These are phyloP conservation scores for Centropus bengalensis DNA, from an alignment of 2,113 vertebrate genomes.

Conservation along the genomic window DNA sequence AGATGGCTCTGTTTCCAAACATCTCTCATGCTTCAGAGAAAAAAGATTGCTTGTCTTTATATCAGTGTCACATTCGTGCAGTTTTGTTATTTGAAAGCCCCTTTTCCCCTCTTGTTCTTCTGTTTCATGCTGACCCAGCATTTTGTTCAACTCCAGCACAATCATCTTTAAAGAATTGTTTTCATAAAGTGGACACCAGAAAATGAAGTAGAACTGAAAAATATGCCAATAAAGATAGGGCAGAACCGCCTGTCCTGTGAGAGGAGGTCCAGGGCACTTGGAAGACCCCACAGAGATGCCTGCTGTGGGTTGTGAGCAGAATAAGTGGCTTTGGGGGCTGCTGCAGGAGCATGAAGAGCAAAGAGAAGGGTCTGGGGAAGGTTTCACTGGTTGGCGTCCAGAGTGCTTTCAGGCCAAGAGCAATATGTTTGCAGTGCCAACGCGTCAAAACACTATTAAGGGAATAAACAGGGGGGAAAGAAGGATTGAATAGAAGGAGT, in stretches of 20 bases:
- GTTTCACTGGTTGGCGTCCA: not conserved
- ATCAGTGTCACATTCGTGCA: not conserved
- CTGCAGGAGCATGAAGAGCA: not conserved
- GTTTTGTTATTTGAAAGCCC: constrained; percentile 1
- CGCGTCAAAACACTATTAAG: not conserved
- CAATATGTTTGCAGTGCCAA: not conserved
- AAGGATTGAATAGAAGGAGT: not conserved
- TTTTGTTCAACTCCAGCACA: not conserved
- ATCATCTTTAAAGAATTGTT: constrained; percentile 55
- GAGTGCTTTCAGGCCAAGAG: not conserved
- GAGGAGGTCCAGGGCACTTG: not conserved
- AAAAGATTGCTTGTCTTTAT: constrained; percentile 7
- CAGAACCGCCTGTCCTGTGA: not conserved
- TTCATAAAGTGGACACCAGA: constrained; percentile 57
- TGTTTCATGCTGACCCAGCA: not conserved
- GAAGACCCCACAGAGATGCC: not conserved
- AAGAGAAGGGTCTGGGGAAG: not conserved
- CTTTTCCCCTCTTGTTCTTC: not conserved
- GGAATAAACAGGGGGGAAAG: not conserved
- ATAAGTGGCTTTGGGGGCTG: not conserved
- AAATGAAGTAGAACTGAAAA: constrained; percentile 47
- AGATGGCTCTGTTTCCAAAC: constrained; percentile 67
- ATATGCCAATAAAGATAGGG: constrained; percentile 54
- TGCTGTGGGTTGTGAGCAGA: not conserved
- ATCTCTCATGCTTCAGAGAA: constrained; percentile 32